phyloP scores from a whole-genome alignment of 2,888 invertebrate genomes.

The Dasypolia templi region DNA sequence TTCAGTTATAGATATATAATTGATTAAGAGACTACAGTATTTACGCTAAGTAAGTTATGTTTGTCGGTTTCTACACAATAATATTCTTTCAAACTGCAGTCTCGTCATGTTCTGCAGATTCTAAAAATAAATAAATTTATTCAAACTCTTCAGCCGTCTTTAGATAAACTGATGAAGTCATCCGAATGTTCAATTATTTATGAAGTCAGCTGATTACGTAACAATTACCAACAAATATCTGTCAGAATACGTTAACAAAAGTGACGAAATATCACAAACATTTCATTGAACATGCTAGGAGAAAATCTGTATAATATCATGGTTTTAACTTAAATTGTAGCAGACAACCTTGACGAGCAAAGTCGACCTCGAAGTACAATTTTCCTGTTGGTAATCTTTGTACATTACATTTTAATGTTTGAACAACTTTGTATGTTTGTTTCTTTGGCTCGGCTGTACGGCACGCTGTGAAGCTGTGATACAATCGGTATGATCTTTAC shows the following conservation, averaged over 20 bases:
- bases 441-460: constrained; percentile 37
- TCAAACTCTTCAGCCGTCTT: constrained; percentile 19
- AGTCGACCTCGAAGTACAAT: constrained; percentile 60
- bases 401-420: constrained; percentile 40
- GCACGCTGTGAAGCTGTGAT: constrained; percentile 35
- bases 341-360: constrained; percentile 55
- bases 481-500: constrained; percentile 59
- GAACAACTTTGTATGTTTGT: constrained; percentile 43
- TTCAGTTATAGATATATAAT: not conserved
- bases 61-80: not conserved
- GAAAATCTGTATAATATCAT: constrained; percentile 22
- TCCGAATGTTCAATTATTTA: constrained; percentile 33
- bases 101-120: not conserved
- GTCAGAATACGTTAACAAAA: constrained; percentile 37
- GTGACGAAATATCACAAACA: constrained; percentile 44
- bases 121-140: constrained; percentile 32
- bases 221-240: constrained; percentile 24
- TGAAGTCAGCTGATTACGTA: constrained; percentile 53
- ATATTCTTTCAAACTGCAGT: not conserved
- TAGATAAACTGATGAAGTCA: constrained; percentile 44
- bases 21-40: not conserved
- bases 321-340: constrained; percentile 44
- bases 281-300: constrained; percentile 17
- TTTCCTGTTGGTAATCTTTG: constrained; percentile 62
- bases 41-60: not conserved